These are phyloP conservation scores for Diuraphis noxia DNA, from an alignment of 1,140 invertebrate genomes.

Conservation along the genomic window DNA sequence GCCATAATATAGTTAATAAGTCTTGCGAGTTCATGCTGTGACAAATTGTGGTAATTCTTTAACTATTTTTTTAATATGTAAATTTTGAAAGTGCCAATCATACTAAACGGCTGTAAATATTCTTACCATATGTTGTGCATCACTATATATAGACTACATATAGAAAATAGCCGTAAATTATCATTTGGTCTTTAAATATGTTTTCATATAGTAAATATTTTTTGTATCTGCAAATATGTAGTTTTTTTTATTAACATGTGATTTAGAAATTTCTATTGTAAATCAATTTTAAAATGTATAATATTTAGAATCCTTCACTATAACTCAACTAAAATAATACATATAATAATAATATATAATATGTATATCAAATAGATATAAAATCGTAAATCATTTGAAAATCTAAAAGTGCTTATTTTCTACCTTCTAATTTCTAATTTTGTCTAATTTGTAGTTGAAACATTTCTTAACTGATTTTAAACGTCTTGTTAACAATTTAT, in stretches of 20 bases:
- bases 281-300: neutral
- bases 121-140: neutral
- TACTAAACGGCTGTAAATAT: neutral
- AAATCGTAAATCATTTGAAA: neutral
- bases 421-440: neutral
- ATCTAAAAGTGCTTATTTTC: neutral
- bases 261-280: neutral
- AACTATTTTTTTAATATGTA: neutral
- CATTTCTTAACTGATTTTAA: neutral
- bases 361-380: neutral
- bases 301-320: neutral
- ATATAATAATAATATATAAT: no score
- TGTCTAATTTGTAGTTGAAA: neutral
- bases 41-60: conserved; percentile 2
- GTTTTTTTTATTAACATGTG: neutral
- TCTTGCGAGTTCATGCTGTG: neutral
- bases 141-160: neutral
- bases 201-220: no score
- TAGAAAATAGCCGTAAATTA: neutral
- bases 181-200: neutral
- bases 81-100: neutral
- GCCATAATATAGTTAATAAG: neutral
- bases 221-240: neutral
- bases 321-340: neutral
- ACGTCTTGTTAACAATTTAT: no score